Evolutionary conservation across 2,797 vertebrate species (phyloP).

Genomic region (Pitangus sulphuratus): DNA sequence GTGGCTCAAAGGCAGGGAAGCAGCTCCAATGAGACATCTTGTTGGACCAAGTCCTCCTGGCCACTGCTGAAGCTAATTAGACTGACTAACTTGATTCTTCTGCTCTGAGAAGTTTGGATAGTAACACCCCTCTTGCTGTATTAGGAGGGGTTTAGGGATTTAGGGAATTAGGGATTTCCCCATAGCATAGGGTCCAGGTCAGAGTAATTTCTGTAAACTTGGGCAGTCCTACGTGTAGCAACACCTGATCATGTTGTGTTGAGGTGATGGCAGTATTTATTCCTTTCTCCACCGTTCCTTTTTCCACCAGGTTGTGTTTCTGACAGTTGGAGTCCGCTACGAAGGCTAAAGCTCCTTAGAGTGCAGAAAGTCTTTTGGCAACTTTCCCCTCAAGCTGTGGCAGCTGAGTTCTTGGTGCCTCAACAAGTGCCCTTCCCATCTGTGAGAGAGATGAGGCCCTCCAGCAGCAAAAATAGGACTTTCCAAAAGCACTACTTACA

Average conservation of each 20-base stretch:
- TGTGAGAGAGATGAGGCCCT: fast-evolving
- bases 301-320: not conserved
- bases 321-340: not conserved
- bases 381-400: not conserved
- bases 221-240: not conserved
- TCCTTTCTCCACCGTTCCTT: not conserved
- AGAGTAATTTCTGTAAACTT: not conserved
- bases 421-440: not conserved
- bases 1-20: not conserved
- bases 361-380: not conserved
- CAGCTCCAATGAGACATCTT: not conserved
- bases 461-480: not conserved
- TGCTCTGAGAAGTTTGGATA: not conserved
- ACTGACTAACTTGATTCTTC: not conserved
- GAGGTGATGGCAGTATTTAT: not conserved
- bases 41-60: not conserved
- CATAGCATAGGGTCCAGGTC: fast-evolving
- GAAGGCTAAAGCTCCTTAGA: not conserved
- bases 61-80: not conserved
- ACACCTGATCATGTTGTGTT: not conserved
- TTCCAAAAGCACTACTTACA: not conserved
- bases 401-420: not conserved
- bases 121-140: not conserved
- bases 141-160: not conserved
- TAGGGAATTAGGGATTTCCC: no score